These are phyloP conservation scores for Ophonus ardosiacus DNA, from an alignment of 2,888 invertebrate species.

Conservation along the genomic window DNA sequence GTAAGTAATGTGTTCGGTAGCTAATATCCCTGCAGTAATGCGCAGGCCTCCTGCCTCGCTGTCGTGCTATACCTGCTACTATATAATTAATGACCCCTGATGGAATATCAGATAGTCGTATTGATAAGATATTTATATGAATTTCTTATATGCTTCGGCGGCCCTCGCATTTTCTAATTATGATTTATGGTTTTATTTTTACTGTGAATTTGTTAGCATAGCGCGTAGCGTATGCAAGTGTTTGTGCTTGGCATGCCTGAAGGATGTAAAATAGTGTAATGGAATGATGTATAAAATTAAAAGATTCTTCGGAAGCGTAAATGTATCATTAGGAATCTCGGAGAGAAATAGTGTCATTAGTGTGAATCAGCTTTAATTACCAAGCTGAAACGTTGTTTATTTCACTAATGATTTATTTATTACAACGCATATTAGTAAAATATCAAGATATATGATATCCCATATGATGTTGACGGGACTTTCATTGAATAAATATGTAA, in stretches of 20 bases:
- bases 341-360: neutral
- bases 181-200: slow-evolving; percentile 46
- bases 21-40: slow-evolving; percentile 41
- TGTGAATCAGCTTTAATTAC: slow-evolving; percentile 10
- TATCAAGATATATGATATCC: neutral
- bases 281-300: slow-evolving; percentile 1
- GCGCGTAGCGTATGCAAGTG: neutral
- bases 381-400: neutral
- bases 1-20: slow-evolving; percentile 57
- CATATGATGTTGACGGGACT: neutral
- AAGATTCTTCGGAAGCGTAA: slow-evolving; percentile 13
- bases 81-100: slow-evolving; percentile 50
- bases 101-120: slow-evolving; percentile 48
- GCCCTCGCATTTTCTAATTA: slow-evolving; percentile 44
- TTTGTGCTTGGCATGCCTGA: slow-evolving; percentile 19
- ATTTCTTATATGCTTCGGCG: slow-evolving; percentile 40
- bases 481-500: too few relatives aligned
- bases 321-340: slow-evolving; percentile 3
- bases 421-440: neutral
- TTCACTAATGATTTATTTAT: neutral
- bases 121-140: slow-evolving; percentile 53
- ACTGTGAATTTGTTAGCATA: slow-evolving; percentile 13
- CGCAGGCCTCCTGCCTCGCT: slow-evolving; percentile 16
- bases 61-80: slow-evolving; percentile 33
- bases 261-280: neutral